These are phyloP conservation scores for Gonatopus flavifemur DNA, from an alignment of 1,140 invertebrate species.

Conservation along the genomic window DNA sequence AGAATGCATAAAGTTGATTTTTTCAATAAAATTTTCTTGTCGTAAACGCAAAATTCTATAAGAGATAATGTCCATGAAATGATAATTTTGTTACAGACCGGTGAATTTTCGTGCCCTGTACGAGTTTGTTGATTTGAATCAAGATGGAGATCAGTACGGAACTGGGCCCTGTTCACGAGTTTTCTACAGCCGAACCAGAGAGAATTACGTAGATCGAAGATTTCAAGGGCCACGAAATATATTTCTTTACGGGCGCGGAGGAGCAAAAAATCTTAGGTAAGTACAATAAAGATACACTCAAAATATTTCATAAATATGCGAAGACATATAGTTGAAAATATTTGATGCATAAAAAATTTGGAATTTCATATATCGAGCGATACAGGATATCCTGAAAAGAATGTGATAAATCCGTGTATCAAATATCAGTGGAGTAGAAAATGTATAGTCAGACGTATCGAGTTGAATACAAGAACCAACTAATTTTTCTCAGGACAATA, in stretches of 20 bases:
- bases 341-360: too few relatives aligned
- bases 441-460: too few relatives aligned
- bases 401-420: too few relatives aligned
- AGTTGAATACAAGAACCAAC: too few relatives aligned
- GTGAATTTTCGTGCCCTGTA: slow-evolving; percentile 84
- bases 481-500: too few relatives aligned
- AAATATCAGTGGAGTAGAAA: too few relatives aligned
- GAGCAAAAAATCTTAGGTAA: slow-evolving; percentile 78
- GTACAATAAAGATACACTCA: too few relatives aligned
- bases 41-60: neutral
- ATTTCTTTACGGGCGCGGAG: slow-evolving; percentile 83
- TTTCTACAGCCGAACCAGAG: slow-evolving; percentile 65
- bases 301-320: slow-evolving; percentile 1
- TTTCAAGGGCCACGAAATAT: slow-evolving; percentile 77
- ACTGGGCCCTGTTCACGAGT: slow-evolving; percentile 67
- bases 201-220: slow-evolving; percentile 60
- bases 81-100: slow-evolving; percentile 62
- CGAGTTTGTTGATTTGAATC: slow-evolving; percentile 84
- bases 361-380: too few relatives aligned
- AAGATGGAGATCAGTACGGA: slow-evolving; percentile 78
- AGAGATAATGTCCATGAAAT: neutral
- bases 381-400: too few relatives aligned
- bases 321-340: neutral
- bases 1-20: neutral
- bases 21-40: neutral